Base-by-base conservation (phyloP, 1,140 invertebrate species). In the Batillaria attramentaria region DNA sequence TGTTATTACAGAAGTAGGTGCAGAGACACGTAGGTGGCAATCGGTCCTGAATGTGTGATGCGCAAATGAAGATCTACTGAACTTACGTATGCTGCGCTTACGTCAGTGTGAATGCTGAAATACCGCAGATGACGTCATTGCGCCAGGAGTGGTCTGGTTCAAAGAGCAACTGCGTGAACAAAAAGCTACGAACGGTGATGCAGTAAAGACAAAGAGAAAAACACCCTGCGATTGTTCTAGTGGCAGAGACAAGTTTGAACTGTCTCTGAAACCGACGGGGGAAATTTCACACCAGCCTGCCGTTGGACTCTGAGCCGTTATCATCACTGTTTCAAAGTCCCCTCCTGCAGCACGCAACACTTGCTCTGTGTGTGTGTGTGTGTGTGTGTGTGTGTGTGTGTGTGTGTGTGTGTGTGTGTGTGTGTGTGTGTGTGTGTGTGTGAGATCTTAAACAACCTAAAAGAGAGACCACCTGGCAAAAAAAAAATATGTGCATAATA, bases 391-490 rank as follows among this genome's bases (percentile, higher is more conserved):
- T 50, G 8, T 50, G 8, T 50, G 46, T 50, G 8, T 50, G 46
- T 50, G 8, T 50, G 46, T 50, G 8, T 50, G 46, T 50, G 8
- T 50, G 46, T 50, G 8, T 50, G 46, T 50, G 46, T 50, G 46
- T 50, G 46, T 50, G 46, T 50, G 46, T 50, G 46, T 50, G 46
- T 50, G 46, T 50, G 46, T 50, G 46, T 50, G 46, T 50, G 46
- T 24, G 46, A 24, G 24, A 50, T 24, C 10, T 50, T 8, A 50
- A 50, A 10, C 10, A 24, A 50, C 46, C 46, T 50, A 13, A 13
- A 24, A 50, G 10, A 13, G 46, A 50, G 46, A 13, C 24, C 10
- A 13, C 46, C 10, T 50, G 10, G 46, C 10, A 50, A 50, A 10
- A 24, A 50, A 13, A 13, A 50, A 50, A 10, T 50, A 13, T 50